Conservation (phyloP, 2,113 vertebrate species). For the Isurus oxyrinchus region DNA sequence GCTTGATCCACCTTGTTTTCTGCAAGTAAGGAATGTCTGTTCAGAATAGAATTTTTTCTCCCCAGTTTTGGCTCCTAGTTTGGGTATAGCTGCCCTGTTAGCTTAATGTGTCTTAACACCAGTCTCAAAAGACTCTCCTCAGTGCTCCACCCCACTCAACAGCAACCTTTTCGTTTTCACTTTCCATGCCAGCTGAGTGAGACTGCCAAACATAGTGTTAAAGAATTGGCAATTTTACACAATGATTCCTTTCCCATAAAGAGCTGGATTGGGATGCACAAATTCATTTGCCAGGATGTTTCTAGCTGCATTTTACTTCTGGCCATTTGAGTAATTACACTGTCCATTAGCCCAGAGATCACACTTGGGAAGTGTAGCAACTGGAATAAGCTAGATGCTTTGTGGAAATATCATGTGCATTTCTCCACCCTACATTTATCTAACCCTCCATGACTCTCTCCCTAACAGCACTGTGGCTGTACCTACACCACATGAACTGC, state of each 20-base stretch:
- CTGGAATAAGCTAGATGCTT: not conserved
- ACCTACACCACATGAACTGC: no score
- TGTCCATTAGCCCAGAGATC: not conserved
- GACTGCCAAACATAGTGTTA: no score
- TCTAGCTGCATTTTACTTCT: not conserved
- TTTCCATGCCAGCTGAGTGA: no score
- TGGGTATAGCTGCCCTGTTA: not conserved
- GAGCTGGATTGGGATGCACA: not conserved
- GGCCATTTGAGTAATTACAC: not conserved
- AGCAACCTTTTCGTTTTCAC: no score
- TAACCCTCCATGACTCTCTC: no score
- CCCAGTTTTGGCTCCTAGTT: not conserved
- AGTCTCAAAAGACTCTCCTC: no score
- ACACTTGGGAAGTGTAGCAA: not conserved
- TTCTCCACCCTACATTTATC: not conserved
- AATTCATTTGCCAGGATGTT: not conserved
- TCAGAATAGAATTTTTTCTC: not conserved
- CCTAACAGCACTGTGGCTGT: no score
- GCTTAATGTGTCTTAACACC: no score
- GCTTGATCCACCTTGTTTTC: not conserved
- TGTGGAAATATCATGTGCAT: not conserved
- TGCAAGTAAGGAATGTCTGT: not conserved
- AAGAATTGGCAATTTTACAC: not conserved
- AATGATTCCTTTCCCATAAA: not conserved
- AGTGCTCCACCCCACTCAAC: no score